Evolutionary conservation across 2,888 invertebrate genomes (phyloP).

Genomic region (Drosophila atripex): DNA sequence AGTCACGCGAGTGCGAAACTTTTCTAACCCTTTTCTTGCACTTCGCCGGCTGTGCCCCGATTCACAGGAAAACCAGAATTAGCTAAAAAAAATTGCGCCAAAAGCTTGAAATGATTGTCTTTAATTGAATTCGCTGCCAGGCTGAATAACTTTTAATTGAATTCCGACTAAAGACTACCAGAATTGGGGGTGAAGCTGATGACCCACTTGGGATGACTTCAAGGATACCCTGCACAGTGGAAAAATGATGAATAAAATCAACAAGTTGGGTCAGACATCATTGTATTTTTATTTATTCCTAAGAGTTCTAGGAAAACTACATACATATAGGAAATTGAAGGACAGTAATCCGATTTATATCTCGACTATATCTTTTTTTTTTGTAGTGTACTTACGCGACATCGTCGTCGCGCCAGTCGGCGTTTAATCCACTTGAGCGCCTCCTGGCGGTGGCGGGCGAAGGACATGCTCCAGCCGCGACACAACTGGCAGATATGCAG

Average conservation of each 20-base stretch:
- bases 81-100: conserved; percentile 57
- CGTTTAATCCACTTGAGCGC: conserved; percentile 82
- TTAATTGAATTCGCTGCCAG: conserved; percentile 65
- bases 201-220: conserved; percentile 50
- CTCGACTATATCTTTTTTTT: too few species aligned
- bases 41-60: conserved; percentile 38
- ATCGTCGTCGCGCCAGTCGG: conserved; percentile 64
- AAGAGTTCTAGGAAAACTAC: background rate
- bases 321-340: too few species aligned
- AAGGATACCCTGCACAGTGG: conserved; percentile 15
- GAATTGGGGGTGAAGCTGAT: conserved; percentile 26
- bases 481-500: conserved; percentile 73
- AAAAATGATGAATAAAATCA: background rate
- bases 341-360: too few species aligned
- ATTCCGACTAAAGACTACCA: conserved; percentile 43
- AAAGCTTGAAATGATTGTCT: conserved; percentile 55
- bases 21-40: conserved; percentile 53
- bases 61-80: conserved; percentile 69
- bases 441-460: conserved; percentile 70
- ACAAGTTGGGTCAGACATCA: background rate
- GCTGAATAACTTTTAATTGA: conserved; percentile 58
- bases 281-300: too few species aligned
- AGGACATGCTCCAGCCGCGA: conserved; percentile 74
- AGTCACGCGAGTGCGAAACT: conserved; percentile 69
- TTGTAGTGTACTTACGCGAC: conserved; percentile 38